These are phyloP conservation scores for Gymnorhina tibicen DNA, from an alignment of 2,113 vertebrate genomes.

Conservation along the genomic window DNA sequence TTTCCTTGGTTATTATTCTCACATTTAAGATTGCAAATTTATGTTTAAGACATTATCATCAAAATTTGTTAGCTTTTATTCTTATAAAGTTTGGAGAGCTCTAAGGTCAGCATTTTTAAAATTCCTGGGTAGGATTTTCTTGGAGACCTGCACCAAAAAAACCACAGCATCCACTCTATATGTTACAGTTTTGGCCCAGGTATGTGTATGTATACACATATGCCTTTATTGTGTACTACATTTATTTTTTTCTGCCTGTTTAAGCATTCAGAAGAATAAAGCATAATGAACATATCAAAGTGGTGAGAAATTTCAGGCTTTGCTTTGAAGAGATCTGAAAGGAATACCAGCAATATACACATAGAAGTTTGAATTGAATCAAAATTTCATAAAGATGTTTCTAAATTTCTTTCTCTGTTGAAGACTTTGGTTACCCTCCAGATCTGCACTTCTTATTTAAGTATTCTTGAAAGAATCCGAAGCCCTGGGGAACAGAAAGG, in stretches of 20 bases:
- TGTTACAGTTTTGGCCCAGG: not conserved
- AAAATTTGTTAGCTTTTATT: not conserved
- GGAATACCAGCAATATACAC: not conserved
- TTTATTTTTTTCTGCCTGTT: not conserved
- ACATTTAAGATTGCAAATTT: not conserved
- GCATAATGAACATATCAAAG: rapidly evolving
- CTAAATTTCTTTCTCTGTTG: not conserved
- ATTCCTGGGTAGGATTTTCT: not conserved
- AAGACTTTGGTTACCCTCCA: not conserved
- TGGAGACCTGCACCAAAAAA: not conserved
- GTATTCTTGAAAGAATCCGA: not conserved
- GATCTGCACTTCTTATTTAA: not conserved
- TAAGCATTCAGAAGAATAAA: not conserved
- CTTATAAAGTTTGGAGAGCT: not conserved
- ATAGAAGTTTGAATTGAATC: not conserved
- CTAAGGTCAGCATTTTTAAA: not conserved
- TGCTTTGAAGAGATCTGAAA: not conserved
- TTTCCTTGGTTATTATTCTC: not conserved
- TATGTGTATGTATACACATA: not conserved
- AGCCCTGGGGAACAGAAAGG: not conserved
- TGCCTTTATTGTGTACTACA: not conserved
- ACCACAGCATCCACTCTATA: rapidly evolving
- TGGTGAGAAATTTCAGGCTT: not conserved
- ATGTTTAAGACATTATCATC: not conserved
- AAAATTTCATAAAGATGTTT: not conserved